Conservation (phyloP, 2,113 vertebrate species). For the Heterotis niloticus region DNA sequence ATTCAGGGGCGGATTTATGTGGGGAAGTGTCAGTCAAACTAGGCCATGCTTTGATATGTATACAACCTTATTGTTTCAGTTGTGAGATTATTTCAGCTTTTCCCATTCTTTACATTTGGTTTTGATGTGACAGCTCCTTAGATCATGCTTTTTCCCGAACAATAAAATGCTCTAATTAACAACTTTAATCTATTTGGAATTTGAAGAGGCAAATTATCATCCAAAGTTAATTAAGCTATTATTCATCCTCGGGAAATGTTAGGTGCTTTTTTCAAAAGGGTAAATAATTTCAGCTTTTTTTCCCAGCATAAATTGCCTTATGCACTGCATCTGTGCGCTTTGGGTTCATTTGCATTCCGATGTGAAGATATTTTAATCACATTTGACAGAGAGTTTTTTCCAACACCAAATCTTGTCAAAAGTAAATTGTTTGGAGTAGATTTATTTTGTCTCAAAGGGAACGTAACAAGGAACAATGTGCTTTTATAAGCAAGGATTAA, state of each 20-base stretch:
- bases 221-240: slow-evolving; percentile 38
- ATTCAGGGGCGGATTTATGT: background rate
- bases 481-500: slow-evolving; percentile 25
- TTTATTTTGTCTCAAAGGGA: slow-evolving; percentile 32
- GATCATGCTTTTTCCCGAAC: slow-evolving; percentile 19
- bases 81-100: background rate
- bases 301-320: slow-evolving; percentile 28
- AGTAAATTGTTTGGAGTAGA: slow-evolving; percentile 37
- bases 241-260: slow-evolving; percentile 30
- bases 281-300: slow-evolving; percentile 36
- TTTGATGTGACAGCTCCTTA: slow-evolving; percentile 19
- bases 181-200: slow-evolving; percentile 37
- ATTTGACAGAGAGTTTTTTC: slow-evolving; percentile 29
- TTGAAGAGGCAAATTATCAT: slow-evolving; percentile 34
- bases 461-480: slow-evolving; percentile 29
- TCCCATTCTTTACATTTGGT: slow-evolving; percentile 11
- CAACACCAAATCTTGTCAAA: slow-evolving; percentile 28
- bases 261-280: slow-evolving; percentile 30
- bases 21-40: background rate
- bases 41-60: background rate
- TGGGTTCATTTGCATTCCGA: slow-evolving; percentile 32
- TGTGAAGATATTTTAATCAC: slow-evolving; percentile 30
- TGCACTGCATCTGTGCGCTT: slow-evolving; percentile 24
- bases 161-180: slow-evolving; percentile 28
- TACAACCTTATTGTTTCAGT: background rate